Base-by-base conservation (phyloP, 1,140 invertebrate species). In the Rhysida immarginata region DNA sequence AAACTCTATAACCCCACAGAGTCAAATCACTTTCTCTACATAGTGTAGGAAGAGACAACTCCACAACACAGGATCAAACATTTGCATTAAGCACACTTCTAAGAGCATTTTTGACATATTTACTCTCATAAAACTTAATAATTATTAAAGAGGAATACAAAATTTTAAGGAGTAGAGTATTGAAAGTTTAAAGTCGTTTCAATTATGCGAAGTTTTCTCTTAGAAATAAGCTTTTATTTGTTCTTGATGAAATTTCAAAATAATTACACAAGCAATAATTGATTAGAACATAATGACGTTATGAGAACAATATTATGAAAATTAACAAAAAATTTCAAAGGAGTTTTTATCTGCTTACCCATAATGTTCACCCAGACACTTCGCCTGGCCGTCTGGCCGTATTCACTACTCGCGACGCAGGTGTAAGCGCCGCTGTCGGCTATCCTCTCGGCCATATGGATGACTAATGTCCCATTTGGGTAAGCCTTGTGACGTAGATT, bases 381-480 rank as follows among this genome's bases (percentile, higher is more conserved):
- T 24, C 63, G 58, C n/a, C 61, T 59, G 16, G 66, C 63, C 23
- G 62, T 57, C 53, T 65, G 81, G 44, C 83, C 81, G 63, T 89
- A 84, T 54, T 84, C 77, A 70, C 90, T 92, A 53, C 81, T 80
- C 0, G 88, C 89, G 60, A 86, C 85, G 69, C 91, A 95, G 11
- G 84, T 89, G 71, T 94, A 94, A 2, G 83, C 84, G 2, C 84
- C 86, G 1, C 81, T 79, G 68, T 89, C 86, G 2, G 77, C 72
- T 35, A 74, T 71, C 63, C 84, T 84, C 66, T 87, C 84, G 59
- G 87, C 81, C 26, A 78, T 77, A 21, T 85, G 68, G 48, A 94
- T 84, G 23, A 87, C 74, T 29, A 89, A 71, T 0, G 81, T 82
- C 11, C 85, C 85, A 63, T 86, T 82, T 26, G 61, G 68, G 59